Evolutionary conservation across 2,113 vertebrate genomes (phyloP), one percentile per base, ranked within the genome.

Genomic region (Mohoua ochrocephala): DNA sequence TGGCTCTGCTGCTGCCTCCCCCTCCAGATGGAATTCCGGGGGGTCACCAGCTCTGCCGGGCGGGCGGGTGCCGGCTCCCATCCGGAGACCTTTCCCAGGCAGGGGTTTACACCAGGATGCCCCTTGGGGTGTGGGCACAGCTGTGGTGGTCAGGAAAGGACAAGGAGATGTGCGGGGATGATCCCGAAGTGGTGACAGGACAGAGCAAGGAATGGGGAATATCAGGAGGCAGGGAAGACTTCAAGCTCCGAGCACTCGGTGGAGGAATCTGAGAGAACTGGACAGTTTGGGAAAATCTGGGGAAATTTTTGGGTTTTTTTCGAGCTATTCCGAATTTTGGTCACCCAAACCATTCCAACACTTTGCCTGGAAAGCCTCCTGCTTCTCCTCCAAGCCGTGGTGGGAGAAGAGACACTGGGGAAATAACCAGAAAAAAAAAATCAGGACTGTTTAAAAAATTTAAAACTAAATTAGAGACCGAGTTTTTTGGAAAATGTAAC

Each of bases 1-100:
- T n/a, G 61, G 59, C 82, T 88, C 53, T 45, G 82, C 78, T 45
- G 82, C 78, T 59, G 50, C 89, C 61, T 35, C 65, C 71, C 68
- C 50, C 68, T 86, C 71, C 33, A 22, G 85, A 77, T 92, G 74
- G 68, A 65, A 45, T 67, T 57, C 53, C 1, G 0, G 2, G 4
- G 69, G 49, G 63, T 68, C 81, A 45, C 0, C 0, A 0, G 21
- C n/a, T 63, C 31, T 33, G 30, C 57, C 7, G 6, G 54, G 19
- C 20, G 4, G 30, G n/a, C n/a, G n/a, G n/a, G n/a, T n/a, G n/a
- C n/a, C n/a, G n/a, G n/a, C n/a, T n/a, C n/a, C 20, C 54, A 7
- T 15, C n/a, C 15, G 3, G 56, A 35, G 22, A 24, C 56, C n/a
- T 0, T 59, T n/a, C 15, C 56, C 60, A 7, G 7, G 60, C 37